Evolutionary conservation across 2,113 vertebrate genomes (phyloP).

Genomic region (Mixornis gularis): DNA sequence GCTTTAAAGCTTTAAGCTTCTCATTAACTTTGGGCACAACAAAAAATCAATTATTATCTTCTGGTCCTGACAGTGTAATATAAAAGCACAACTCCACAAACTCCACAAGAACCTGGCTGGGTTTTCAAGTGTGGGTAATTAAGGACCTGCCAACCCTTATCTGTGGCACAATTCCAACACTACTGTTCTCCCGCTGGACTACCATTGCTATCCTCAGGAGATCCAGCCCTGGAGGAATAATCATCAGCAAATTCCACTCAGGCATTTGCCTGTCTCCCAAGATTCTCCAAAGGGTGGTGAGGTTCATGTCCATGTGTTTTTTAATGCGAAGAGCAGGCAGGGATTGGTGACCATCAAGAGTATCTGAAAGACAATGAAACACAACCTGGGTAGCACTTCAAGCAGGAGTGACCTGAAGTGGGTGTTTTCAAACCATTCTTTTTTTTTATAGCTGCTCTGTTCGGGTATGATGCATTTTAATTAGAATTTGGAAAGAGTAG

Average conservation of each 20-base stretch:
- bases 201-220: neutral
- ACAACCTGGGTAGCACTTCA: neutral
- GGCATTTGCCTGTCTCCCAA: neutral
- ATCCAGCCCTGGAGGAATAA: neutral
- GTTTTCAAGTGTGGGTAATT: neutral
- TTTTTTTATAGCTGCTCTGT: neutral
- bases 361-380: neutral
- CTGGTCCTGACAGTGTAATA: neutral
- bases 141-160: neutral
- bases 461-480: neutral
- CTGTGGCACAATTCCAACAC: neutral
- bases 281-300: neutral
- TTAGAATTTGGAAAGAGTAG: neutral
- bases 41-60: neutral
- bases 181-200: neutral
- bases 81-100: neutral
- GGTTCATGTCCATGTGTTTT: neutral
- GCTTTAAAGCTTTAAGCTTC: neutral
- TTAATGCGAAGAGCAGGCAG: neutral
- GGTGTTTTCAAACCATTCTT: neutral
- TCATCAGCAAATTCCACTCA: neutral
- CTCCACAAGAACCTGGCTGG: neutral
- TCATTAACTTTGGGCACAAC: neutral
- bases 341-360: neutral
- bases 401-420: neutral